phyloP scores from a whole-genome alignment of 2,888 invertebrate genomes.

The Drosophila nr. perissopoda region DNA sequence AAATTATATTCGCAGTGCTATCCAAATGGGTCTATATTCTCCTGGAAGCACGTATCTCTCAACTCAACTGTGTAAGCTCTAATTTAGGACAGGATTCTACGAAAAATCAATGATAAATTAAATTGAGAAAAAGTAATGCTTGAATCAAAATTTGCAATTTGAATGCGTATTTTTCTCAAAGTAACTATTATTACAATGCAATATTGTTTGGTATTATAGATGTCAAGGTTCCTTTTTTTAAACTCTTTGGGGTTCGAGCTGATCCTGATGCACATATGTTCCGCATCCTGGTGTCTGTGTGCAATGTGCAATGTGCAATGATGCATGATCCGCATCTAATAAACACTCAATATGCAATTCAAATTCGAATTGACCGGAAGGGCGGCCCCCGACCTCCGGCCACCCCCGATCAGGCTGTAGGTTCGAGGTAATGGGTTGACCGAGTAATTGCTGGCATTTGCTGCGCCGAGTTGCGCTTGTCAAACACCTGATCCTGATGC shows the following conservation, averaged over 20 bases:
- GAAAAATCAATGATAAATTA: neutral
- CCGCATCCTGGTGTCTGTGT: slow-evolving; percentile 5
- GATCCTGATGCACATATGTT: slow-evolving; percentile 42
- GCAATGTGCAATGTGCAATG: slow-evolving; percentile 49
- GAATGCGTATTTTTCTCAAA: neutral
- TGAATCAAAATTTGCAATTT: neutral
- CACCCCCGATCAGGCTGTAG: slow-evolving; percentile 3
- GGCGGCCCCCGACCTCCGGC: slow-evolving; percentile 8
- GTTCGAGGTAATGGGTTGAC: slow-evolving; percentile 19
- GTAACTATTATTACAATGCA: neutral
- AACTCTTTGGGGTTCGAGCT: neutral
- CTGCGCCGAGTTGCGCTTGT: slow-evolving; percentile 53
- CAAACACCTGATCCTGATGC: slow-evolving; percentile 82
- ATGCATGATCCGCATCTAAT: slow-evolving; percentile 74
- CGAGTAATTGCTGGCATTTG: slow-evolving; percentile 56
- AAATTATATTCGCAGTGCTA: neutral
- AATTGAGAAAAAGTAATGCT: neutral
- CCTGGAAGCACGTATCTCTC: neutral
- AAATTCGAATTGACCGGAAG: slow-evolving; percentile 81
- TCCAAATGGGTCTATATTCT: neutral
- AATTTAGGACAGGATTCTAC: neutral
- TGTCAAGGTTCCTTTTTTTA: neutral
- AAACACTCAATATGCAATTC: slow-evolving; percentile 74
- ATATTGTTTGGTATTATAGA: neutral
- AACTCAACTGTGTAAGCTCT: neutral